Conservation (phyloP, 2,888 invertebrate genomes). For the Nomada ferruginata region DNA sequence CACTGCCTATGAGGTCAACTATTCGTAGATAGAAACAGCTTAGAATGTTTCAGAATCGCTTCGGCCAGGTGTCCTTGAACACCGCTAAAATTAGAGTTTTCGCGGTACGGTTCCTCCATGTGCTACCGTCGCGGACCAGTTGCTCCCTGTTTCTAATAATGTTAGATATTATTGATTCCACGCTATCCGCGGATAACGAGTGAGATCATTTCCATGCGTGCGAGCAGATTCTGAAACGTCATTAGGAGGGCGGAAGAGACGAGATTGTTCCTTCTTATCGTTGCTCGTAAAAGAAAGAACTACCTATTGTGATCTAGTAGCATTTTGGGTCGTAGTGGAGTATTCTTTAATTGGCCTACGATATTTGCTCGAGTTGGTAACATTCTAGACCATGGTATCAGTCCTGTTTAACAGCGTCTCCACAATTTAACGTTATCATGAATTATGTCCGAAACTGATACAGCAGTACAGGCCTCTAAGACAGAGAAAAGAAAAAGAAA, state of each 20-base stretch:
- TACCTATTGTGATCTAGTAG: background rate
- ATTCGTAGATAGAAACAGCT: constrained; percentile 69
- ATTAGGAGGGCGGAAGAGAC: background rate
- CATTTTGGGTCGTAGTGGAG: background rate
- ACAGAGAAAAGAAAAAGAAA: background rate
- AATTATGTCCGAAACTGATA: constrained; percentile 22
- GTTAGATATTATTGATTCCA: constrained; percentile 58
- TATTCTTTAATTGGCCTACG: background rate
- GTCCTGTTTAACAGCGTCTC: too few species aligned
- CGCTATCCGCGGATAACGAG: constrained; percentile 38
- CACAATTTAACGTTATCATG: background rate
- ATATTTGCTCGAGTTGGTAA: background rate
- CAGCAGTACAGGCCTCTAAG: background rate
- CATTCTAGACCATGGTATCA: too few species aligned
- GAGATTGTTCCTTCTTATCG: background rate
- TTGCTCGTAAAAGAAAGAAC: background rate
- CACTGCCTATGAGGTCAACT: constrained; percentile 70
- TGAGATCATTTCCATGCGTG: constrained; percentile 55
- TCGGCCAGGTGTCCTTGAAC: constrained; percentile 67
- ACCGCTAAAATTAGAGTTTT: constrained; percentile 68
- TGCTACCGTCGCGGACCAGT: constrained; percentile 5
- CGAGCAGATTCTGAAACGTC: background rate
- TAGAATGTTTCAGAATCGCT: constrained; percentile 55
- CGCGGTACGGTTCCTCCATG: constrained; percentile 58
- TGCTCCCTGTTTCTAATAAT: constrained; percentile 58